Percentiles rank a stretch among this genome's conserved stretches.
These are phyloP conservation scores for Euplexia lucipara DNA, from an alignment of 2,888 invertebrate genomes.

Conservation along the genomic window DNA sequence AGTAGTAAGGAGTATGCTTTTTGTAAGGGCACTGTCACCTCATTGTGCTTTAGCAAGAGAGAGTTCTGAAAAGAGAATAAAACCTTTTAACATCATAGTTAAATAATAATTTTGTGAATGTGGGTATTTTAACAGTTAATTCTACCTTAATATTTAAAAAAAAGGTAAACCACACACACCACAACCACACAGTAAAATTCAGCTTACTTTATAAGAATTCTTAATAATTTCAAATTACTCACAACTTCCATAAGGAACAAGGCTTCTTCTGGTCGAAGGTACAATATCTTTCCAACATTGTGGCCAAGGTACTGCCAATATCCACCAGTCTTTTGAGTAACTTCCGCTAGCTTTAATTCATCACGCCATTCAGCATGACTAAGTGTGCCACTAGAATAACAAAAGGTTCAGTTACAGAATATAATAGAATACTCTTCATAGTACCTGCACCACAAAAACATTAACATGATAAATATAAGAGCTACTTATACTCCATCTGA, in stretches of 20 bases:
- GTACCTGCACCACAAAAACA: no score
- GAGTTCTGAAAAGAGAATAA: conserved; percentile 89
- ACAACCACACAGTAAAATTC: no score
- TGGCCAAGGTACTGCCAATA: conserved; percentile 91
- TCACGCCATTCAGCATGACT: conserved; percentile 91
- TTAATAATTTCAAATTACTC: conserved; percentile 75
- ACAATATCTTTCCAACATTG: conserved; percentile 83
- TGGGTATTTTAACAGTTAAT: no score
- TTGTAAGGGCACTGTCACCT: conserved; percentile 92
- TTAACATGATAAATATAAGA: no score
- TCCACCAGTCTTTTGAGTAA: conserved; percentile 89
- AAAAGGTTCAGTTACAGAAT: neutral
- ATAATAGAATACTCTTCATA: no score
- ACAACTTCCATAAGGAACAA: conserved; percentile 93
- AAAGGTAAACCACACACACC: no score
- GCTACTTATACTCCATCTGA: no score
- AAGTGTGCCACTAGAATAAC: conserved; percentile 82
- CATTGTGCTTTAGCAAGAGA: conserved; percentile 90
- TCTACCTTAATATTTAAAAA: no score
- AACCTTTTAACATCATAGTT: neutral
- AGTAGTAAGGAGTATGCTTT: conserved; percentile 92
- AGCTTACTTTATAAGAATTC: no score
- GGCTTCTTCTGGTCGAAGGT: conserved; percentile 92
- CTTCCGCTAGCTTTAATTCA: conserved; percentile 87
- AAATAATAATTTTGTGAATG: neutral